These are phyloP conservation scores for Mesocentrotus franciscanus DNA, from an alignment of 53 echinoderm and acorn worm genomes.

Conservation along the genomic window DNA sequence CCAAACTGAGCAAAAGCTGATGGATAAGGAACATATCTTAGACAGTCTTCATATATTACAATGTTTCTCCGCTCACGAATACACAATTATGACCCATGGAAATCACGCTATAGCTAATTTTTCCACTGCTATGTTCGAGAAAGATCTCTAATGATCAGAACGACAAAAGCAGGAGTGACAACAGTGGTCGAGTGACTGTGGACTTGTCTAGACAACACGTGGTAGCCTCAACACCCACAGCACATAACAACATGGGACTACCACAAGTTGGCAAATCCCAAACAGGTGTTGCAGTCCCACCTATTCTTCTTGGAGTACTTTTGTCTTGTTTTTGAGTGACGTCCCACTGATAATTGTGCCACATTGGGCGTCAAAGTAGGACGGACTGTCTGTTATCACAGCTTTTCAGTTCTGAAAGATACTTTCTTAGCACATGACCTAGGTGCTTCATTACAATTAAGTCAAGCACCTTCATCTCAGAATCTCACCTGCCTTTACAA, in stretches of 20 bases:
- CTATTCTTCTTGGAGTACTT: conserved; percentile 26
- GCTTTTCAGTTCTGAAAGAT: conserved; percentile 28
- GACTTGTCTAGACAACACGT: conserved; percentile 56
- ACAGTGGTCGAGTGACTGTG: neutral
- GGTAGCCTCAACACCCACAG: conserved; percentile 2
- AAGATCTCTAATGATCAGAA: neutral
- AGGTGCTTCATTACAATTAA: conserved; percentile 42
- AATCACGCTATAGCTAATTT: neutral
- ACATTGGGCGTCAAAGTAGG: neutral
- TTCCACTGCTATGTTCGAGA: neutral
- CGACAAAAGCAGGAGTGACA: conserved; percentile 32
- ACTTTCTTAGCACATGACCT: neutral
- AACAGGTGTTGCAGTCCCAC: conserved; percentile 59
- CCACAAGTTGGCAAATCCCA: conserved; percentile 26
- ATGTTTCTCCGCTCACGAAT: neutral
- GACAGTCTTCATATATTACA: neutral
- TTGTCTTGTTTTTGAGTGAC: neutral
- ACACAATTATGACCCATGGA: neutral
- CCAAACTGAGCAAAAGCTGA: no score
- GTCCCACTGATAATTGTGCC: conserved; percentile 40
- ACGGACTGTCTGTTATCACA: neutral
- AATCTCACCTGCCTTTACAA: conserved; percentile 23
- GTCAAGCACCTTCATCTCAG: neutral
- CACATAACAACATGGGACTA: conserved; percentile 19
- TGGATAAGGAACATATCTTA: neutral